Percentiles rank a stretch among this genome's conserved stretches.
These are phyloP conservation scores for Trematomus bernacchii DNA, from an alignment of 2,797 vertebrate genomes.

Conservation along the genomic window DNA sequence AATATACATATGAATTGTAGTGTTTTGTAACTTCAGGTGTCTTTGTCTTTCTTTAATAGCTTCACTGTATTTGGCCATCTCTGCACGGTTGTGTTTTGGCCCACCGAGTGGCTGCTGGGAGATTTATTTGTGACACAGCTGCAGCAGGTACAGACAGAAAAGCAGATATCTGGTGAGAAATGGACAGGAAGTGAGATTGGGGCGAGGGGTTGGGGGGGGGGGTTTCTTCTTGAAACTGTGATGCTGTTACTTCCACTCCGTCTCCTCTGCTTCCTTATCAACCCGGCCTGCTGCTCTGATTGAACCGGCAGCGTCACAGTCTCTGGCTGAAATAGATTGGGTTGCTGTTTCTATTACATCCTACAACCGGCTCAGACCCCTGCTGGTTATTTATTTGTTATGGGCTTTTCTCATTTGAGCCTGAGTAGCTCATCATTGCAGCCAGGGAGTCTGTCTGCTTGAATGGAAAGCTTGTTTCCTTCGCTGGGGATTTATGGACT, in stretches of 20 bases:
- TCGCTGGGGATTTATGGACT: conserved; percentile 74
- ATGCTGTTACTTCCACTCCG: conserved; percentile 50
- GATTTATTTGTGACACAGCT: conserved; percentile 51
- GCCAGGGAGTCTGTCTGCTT: conserved; percentile 50
- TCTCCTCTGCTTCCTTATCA: conserved; percentile 59
- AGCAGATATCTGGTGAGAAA: conserved; percentile 49
- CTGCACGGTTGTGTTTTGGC: background rate
- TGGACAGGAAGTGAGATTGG: conserved; percentile 43
- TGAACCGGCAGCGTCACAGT: conserved; percentile 56
- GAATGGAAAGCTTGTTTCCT: conserved; percentile 55
- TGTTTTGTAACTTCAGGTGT: background rate
- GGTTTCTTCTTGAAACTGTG: conserved; percentile 29
- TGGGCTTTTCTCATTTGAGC: conserved; percentile 76
- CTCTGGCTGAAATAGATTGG: conserved; percentile 72
- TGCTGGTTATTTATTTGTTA: conserved; percentile 80
- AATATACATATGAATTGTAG: background rate
- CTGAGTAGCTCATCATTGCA: conserved; percentile 76
- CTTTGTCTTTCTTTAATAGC: conserved; percentile 2
- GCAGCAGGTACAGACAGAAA: conserved; percentile 24
- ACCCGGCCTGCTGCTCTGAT: conserved; percentile 49
- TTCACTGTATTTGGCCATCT: conserved; percentile 12
- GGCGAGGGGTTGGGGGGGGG: background rate
- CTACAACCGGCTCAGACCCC: conserved; percentile 38
- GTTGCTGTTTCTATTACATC: conserved; percentile 69
- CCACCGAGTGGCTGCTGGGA: conserved; percentile 37